phyloP scores from a whole-genome alignment of 1,140 invertebrate species.

The Dermatophagoides farinae region DNA sequence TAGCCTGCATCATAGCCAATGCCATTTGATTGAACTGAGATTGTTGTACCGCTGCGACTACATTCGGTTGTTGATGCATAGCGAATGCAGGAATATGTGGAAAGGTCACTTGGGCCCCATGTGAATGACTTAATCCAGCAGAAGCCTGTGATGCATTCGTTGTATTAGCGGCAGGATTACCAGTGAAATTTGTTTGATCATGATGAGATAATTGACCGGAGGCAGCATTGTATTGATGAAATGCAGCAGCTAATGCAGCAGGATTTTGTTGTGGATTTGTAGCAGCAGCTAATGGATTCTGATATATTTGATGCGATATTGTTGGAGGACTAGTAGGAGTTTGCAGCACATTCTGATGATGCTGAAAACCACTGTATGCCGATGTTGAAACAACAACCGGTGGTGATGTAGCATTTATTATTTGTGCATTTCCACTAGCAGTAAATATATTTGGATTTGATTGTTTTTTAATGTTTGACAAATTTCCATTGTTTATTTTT shows the following conservation, averaged over 20 bases:
- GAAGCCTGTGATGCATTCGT: too few species aligned
- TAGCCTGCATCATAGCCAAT: too few species aligned
- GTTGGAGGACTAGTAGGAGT: neutral
- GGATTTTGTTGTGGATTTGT: neutral
- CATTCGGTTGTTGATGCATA: too few species aligned
- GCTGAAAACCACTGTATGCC: too few species aligned
- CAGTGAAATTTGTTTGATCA: neutral
- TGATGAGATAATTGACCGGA: neutral
- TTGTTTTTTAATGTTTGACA: neutral
- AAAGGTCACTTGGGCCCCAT: too few species aligned
- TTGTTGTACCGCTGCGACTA: too few species aligned
- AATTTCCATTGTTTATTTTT: neutral
- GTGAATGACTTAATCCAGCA: too few species aligned
- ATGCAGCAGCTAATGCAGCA: neutral
- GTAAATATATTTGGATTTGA: neutral
- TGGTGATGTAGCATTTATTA: neutral
- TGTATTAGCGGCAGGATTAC: too few species aligned
- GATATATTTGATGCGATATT: neutral
- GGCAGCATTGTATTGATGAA: neutral
- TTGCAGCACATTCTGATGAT: neutral
- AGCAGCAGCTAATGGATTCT: neutral
- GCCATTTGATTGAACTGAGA: too few species aligned
- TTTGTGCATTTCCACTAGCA: neutral
- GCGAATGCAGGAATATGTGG: too few species aligned
- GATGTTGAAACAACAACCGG: neutral